phyloP scores from a whole-genome alignment of 2,113 vertebrate species.

The cattle (Bos taurus) region ARS-UCD2.0 NC_037356.1:11819501-11820000 shows the following conservation, averaged over 20 bases:
- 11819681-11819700: not conserved
- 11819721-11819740: not conserved
- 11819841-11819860: not conserved
- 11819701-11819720: not conserved
- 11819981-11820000: not conserved
- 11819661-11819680: not conserved
- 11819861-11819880: not conserved
- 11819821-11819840: not conserved
- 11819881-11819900: not conserved
- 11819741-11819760: not conserved
- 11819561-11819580: not conserved
- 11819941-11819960: not conserved
- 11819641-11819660: not conserved
- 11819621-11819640: not conserved
- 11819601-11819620: rapidly evolving
- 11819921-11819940: not conserved
- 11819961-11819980: not conserved
- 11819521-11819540: rapidly evolving
- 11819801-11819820: not conserved
- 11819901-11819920: too few relatives aligned
- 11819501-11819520: not conserved
- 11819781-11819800: not conserved
- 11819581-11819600: rapidly evolving
- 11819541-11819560: not conserved
- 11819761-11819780: not conserved